phyloP scores from a whole-genome alignment of 1,140 invertebrate genomes.

The Habropoda laboriosa region DNA sequence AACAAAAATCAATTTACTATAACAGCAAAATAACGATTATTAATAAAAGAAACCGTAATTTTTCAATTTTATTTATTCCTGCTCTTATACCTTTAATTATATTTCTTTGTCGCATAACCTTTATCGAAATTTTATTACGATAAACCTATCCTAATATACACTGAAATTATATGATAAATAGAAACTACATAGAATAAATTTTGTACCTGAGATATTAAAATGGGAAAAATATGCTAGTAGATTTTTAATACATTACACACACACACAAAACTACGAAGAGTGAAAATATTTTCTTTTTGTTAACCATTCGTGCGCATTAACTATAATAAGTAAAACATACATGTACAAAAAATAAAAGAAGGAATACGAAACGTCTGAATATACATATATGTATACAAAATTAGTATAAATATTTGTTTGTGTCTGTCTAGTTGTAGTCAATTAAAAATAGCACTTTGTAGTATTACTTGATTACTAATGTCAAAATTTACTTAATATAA shows the following conservation, averaged over 20 bases:
- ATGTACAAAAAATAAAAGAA: neutral
- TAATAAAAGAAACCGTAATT: slow-evolving; percentile 53
- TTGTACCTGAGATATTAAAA: slow-evolving; percentile 10
- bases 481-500: slow-evolving; percentile 24
- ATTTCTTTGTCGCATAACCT: slow-evolving; percentile 15
- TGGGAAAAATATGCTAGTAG: neutral
- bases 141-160: slow-evolving; percentile 2
- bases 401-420: slow-evolving; percentile 1
- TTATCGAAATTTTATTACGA: slow-evolving; percentile 13
- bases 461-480: neutral
- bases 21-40: slow-evolving; percentile 1
- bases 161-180: neutral
- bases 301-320: neutral
- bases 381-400: neutral
- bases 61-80: slow-evolving; percentile 51
- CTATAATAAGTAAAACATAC: neutral
- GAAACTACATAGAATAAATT: neutral
- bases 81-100: neutral
- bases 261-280: neutral
- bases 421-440: neutral
- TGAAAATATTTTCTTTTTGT: neutral
- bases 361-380: too few species aligned
- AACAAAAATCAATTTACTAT: slow-evolving; percentile 22
- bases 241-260: slow-evolving; percentile 7
- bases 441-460: neutral